Evolutionary conservation across 2,888 invertebrate genomes (phyloP), one percentile per base, ranked within the genome.

Genomic region (Gibbula magus): DNA sequence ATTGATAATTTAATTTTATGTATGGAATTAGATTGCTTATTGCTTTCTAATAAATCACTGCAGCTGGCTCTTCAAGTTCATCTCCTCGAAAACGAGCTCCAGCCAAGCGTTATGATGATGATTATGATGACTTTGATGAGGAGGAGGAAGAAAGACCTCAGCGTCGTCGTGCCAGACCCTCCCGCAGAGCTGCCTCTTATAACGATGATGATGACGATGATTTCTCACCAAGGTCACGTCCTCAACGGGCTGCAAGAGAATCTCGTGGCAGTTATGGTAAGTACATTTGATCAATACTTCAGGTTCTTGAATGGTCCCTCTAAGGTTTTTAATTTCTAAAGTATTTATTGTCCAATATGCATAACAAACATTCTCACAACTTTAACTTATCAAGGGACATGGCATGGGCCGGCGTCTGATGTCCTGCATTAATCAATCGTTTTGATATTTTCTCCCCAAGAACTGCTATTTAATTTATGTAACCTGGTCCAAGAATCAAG

Each of bases 201-300:
- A 45, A 61, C 53, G 80, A 79, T n/a, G 77, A 77, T 5, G 81
- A 73, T 8, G 83, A 83, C 18, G 79, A 78, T 5, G 81, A 81
- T 32, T 25, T 39, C 16, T 45, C 75, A 10, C 67, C 76, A 70
- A 25, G 75, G 13, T 80, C 79, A 74, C 81, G 88, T 32, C 86
- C 88, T 7, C 81, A 86, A 3, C 83, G 90, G 66, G 87, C 87
- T 53, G 90, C 89, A 18, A 83, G 87, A 52, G 86, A 84, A 52
- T 87, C 88, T 66, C 80, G 88, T 77, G 88, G 85, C 75, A 90
- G 89, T 77, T 90, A 90, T 86, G 89, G 89, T 89, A 77, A 73
- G 84, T 77, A 22, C 8, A 45, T 54, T 56, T 52, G 22, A 2
- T 75, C 53, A 20, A 29, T 13, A 25, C 18, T 2, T 8, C 22